These are phyloP conservation scores for Melanotaenia duboulayi DNA, from an alignment of 2,113 vertebrate genomes.

Conservation along the genomic window DNA sequence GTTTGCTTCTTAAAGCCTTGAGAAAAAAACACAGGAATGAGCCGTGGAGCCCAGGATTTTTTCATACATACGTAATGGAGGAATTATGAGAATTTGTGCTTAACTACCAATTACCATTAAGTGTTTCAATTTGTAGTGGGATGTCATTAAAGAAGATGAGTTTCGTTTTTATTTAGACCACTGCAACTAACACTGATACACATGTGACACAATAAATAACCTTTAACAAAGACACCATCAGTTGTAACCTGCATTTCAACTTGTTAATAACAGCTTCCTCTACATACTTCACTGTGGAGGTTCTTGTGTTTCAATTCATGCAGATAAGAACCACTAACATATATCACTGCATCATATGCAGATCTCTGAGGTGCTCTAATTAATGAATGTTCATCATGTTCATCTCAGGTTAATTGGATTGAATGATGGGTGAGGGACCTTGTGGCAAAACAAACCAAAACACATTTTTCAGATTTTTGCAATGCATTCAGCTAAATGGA, in stretches of 20 bases:
- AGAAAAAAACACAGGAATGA: too few relatives aligned
- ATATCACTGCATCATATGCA: slow-evolving; percentile 76
- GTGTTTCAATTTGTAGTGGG: too few relatives aligned
- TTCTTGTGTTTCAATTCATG: slow-evolving; percentile 18
- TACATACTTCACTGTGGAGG: background rate
- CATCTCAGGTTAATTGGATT: slow-evolving; percentile 75
- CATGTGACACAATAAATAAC: background rate
- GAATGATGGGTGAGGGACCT: slow-evolving; percentile 51
- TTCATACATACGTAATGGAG: too few relatives aligned
- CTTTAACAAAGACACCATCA: background rate
- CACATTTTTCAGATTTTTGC: slow-evolving; percentile 13
- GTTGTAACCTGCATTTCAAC: background rate
- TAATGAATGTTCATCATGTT: slow-evolving; percentile 60
- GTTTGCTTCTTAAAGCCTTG: too few relatives aligned
- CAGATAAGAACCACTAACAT: slow-evolving; percentile 20
- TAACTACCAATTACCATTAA: too few relatives aligned
- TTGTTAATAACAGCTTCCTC: slow-evolving; percentile 6
- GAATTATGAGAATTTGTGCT: too few relatives aligned
- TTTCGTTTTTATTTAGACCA: too few relatives aligned
- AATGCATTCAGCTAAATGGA: slow-evolving; percentile 51
- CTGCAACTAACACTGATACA: background rate
- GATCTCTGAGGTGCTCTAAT: slow-evolving; percentile 56
- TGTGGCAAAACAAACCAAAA: slow-evolving; percentile 61
- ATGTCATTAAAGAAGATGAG: too few relatives aligned
- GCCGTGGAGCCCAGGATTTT: too few relatives aligned